Conservation (phyloP, 2,797 vertebrate species). For the Enteromius fasciolatus region DNA sequence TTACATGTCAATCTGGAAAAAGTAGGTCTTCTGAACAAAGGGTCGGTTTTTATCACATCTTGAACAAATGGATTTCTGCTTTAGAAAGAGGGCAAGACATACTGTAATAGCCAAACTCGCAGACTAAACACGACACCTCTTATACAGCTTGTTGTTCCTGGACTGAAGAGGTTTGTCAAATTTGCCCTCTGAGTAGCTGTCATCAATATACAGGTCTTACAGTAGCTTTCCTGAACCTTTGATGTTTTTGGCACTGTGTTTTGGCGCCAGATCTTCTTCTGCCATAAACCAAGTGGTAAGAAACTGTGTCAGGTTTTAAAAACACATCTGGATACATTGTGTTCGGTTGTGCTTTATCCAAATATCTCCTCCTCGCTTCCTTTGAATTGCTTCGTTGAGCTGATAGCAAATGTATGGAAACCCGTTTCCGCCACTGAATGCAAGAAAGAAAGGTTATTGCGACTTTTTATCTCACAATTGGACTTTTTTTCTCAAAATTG, state of each 20-base stretch:
- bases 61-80: not conserved
- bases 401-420: too few relatives aligned
- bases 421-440: too few relatives aligned
- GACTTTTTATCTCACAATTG: too few relatives aligned
- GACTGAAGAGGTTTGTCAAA: not conserved
- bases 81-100: not conserved
- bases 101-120: not conserved
- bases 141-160: not conserved
- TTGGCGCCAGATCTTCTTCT: not conserved
- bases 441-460: too few relatives aligned
- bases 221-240: not conserved
- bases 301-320: not conserved
- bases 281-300: not conserved
- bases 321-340: not conserved
- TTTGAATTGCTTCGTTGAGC: not conserved
- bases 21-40: constrained; percentile 8
- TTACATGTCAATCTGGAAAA: not conserved
- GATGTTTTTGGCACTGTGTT: not conserved
- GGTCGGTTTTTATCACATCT: not conserved
- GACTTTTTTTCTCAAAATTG: too few relatives aligned
- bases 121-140: not conserved
- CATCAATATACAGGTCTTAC: not conserved
- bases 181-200: not conserved
- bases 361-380: not conserved
- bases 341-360: not conserved